Conservation (phyloP, 2,113 vertebrate genomes). For the Megaptera novaeangliae region DNA sequence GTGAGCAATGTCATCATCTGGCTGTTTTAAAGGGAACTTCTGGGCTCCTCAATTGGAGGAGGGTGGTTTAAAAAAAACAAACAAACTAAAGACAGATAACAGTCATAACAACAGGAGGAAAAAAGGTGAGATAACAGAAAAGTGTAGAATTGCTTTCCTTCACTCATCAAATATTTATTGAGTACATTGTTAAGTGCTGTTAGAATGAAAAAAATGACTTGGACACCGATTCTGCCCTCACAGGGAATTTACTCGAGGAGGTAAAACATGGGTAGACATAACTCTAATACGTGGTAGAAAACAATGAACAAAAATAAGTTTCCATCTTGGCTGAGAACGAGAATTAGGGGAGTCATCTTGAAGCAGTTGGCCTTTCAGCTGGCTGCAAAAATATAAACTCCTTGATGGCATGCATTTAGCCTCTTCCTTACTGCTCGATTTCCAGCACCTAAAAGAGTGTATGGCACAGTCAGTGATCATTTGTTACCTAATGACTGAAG, state of each 20-base stretch:
- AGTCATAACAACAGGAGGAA: not conserved
- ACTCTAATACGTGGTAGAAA: not conserved
- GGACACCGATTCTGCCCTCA: not conserved
- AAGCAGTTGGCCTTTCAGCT: not conserved
- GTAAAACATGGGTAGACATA: not conserved
- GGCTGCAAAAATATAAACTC: not conserved
- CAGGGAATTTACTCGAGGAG: not conserved
- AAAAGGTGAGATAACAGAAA: not conserved
- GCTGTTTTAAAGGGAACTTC: not conserved
- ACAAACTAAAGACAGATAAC: not conserved
- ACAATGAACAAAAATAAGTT: not conserved
- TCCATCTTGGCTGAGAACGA: not conserved
- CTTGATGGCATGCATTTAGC: not conserved
- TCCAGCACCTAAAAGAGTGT: not conserved
- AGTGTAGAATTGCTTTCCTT: not conserved
- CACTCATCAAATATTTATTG: not conserved
- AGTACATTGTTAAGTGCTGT: not conserved
- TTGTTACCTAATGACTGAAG: not conserved
- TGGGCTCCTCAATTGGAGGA: not conserved
- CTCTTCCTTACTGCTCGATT: not conserved
- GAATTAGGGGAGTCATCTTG: not conserved
- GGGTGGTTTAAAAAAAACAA: not conserved
- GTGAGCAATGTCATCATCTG: not conserved
- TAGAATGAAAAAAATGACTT: not conserved
- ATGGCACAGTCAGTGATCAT: not conserved